Evolutionary conservation across 1,140 invertebrate genomes (phyloP), one percentile per base, ranked within the genome.

Genomic region (Lutraria rhynchaena): DNA sequence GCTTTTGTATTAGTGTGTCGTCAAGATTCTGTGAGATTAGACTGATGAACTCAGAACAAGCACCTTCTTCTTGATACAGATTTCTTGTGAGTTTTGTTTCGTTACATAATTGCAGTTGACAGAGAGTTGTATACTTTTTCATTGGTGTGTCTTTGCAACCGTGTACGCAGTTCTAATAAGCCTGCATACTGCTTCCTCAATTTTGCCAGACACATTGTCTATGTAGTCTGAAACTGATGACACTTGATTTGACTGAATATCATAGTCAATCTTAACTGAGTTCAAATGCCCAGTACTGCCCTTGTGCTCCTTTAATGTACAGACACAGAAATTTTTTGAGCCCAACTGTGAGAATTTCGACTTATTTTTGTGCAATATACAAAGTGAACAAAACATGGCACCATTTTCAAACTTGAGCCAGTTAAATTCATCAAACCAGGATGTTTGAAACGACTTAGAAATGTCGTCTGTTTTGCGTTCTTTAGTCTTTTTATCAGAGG

Each of bases 191-290:
- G 51, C 51, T 7, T 17, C 51, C 51, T 53, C 51, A n/a, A 53
- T 53, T 53, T 53, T 53, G 17, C 24, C 51, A 53, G 51, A 53
- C 51, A 4, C 51, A 17, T 53, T 53, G 17, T 4, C 4, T 7
- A 53, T 53, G 51, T 24, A 53, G 17, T 53, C 51, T 53, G 51
- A 53, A 7, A 53, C 51, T 53, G 51, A 53, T 53, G 51, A 24
- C 17, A 19, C 17, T 24, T 53, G 51, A 17, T 53, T 53, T 24
- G 51, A 53, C 4, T 7, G 51, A 53, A 53, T 53, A 53, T 53
- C 51, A n/a, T 17, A 7, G 51, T 53, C 51, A 4, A 53, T 4
- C 51, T 53, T 57, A 5, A 57, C 3, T 29, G 55, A 57, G 1
- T 57, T 27, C 3, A 27, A 5, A 27, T 57, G 55, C 55, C 55